Base-by-base conservation (phyloP, 2,113 vertebrate species). In the Otis tarda region DNA sequence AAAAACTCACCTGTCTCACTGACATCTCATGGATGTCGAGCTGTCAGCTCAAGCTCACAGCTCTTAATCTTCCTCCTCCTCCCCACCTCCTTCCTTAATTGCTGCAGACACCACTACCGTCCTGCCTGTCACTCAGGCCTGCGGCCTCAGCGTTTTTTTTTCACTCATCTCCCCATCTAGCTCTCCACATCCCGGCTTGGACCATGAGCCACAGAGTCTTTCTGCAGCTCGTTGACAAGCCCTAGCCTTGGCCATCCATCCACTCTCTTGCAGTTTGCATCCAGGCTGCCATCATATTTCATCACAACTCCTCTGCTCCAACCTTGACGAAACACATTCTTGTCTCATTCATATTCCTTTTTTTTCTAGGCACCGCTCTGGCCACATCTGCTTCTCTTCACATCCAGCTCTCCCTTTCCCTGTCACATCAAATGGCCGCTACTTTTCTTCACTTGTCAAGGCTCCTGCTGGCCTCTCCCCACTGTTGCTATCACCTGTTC, bases 1-100 rank as follows among this genome's bases (percentile, higher is more conserved):
- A 95, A 94, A 94, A 81, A 77, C 71, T 87, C 13, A 77, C 85
- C 91, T 87, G 91, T 85, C 91, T 87, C 67, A 53, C 93, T 96
- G 92, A 94, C 94, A 95, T 94, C 94, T 93, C 82, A 35, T 85
- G 93, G 94, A 96, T 88, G 93, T 94, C 7, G 4, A 96, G 92
- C 93, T 96, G 96, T 96, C 95, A 96, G 82, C 87, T 96, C 74
- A 91, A 69, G 59, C 90, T 80, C 77, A 87, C 87, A 96, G 84
- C 92, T 97, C 95, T 96, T 96, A 96, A 97, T 96, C 95, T 96
- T 87, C 84, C 63, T 94, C 91, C 89, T 73, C 50, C 85, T 91
- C 55, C 35, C 74, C 82, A 95, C 52, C 91, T 89, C 74, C 77
- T 74, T 84, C 63, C 71, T 73, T 91, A 94, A 83, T 77, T 87